These are phyloP conservation scores for Thaumatotibia leucotreta DNA, from an alignment of 1,140 invertebrate genomes.

Conservation along the genomic window DNA sequence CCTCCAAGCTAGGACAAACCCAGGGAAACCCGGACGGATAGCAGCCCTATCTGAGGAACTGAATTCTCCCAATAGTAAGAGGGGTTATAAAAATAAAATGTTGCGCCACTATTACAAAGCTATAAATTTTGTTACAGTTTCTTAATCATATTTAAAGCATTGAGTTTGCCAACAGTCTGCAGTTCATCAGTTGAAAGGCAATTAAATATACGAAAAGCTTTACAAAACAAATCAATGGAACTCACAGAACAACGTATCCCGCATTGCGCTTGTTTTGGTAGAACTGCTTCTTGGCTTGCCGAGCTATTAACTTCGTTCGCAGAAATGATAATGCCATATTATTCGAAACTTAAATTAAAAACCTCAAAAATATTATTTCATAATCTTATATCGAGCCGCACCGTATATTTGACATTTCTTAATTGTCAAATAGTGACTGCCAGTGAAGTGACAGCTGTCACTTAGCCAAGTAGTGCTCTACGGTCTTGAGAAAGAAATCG, in stretches of 20 bases:
- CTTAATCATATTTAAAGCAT: background rate
- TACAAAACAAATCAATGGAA: constrained; percentile 31
- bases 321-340: constrained; percentile 62
- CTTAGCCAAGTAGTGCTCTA: background rate
- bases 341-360: constrained; percentile 1
- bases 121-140: background rate
- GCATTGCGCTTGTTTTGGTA: constrained; percentile 65
- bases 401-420: background rate
- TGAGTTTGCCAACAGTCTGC: background rate
- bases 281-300: constrained; percentile 57
- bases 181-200: background rate
- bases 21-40: too few species aligned
- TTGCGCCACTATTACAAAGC: background rate
- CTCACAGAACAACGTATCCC: constrained; percentile 69
- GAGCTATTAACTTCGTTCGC: constrained; percentile 48
- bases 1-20: too few species aligned
- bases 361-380: constrained; percentile 12
- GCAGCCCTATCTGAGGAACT: too few species aligned
- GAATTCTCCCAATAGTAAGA: background rate
- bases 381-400: constrained; percentile 3
- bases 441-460: background rate
- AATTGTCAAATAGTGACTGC: background rate
- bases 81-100: background rate
- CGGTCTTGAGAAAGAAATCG: too few species aligned
- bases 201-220: background rate